A percentile compares a stretch with the other conserved stretches of the same genome.
Evolutionary conservation across 1,140 invertebrate species (phyloP).

Genomic region (Anoplophora glabripennis): DNA sequence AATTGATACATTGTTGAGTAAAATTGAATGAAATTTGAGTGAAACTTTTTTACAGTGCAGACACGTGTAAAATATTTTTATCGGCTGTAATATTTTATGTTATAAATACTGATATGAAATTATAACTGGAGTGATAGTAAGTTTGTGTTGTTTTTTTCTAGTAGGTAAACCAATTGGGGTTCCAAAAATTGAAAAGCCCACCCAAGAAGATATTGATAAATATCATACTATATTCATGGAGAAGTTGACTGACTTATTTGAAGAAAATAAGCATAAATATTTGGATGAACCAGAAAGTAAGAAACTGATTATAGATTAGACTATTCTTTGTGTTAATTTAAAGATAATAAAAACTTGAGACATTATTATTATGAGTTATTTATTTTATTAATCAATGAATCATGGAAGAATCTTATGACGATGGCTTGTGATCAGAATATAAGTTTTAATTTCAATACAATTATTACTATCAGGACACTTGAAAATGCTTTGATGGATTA

Average conservation of each 20-base stretch:
- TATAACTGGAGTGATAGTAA: too few species aligned
- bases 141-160: conserved; percentile 59
- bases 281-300: conserved; percentile 57
- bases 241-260: conserved; percentile 70
- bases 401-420: too few species aligned
- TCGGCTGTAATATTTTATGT: neutral
- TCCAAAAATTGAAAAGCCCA: conserved; percentile 65
- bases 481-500: too few species aligned
- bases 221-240: conserved; percentile 74
- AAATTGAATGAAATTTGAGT: too few species aligned
- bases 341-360: too few species aligned
- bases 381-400: too few species aligned
- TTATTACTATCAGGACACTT: too few species aligned
- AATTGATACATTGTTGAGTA: too few species aligned
- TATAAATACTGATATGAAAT: neutral
- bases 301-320: conserved; percentile 24
- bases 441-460: too few species aligned
- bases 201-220: conserved; percentile 68
- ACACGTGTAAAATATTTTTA: too few species aligned
- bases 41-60: too few species aligned
- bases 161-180: conserved; percentile 83
- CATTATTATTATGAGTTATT: neutral
- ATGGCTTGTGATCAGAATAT: too few species aligned
- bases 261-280: conserved; percentile 77
- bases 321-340: neutral